Conservation (phyloP, 1,140 invertebrate genomes). For the Melanaphis sacchari region DNA sequence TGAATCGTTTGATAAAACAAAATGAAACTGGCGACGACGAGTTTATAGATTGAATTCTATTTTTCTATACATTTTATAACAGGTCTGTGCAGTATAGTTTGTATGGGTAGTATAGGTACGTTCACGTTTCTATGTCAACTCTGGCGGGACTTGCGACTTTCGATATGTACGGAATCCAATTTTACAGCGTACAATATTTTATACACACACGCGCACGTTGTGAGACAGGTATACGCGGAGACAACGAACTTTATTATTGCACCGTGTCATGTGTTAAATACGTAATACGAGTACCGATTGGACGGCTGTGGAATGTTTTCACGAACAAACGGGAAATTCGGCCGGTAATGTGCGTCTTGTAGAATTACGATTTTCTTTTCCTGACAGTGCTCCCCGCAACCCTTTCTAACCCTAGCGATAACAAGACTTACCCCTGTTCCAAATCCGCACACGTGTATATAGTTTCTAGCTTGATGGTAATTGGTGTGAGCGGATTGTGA, state of each 20-base stretch:
- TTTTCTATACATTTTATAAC: conserved; percentile 19
- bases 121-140: neutral
- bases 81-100: neutral
- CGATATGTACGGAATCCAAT: conserved; percentile 5
- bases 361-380: neutral
- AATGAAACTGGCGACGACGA: neutral
- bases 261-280: conserved; percentile 20
- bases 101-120: neutral
- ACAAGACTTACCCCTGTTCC: neutral
- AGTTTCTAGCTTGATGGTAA: neutral
- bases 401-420: neutral
- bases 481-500: neutral
- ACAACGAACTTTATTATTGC: neutral
- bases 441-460: neutral
- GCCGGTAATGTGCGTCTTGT: neutral
- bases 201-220: neutral
- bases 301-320: conserved; percentile 2
- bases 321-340: neutral
- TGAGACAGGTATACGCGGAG: neutral
- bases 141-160: neutral
- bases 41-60: conserved; percentile 9
- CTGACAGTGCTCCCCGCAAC: neutral
- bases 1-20: neutral
- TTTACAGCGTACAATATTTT: neutral
- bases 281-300: conserved; percentile 10